Evolutionary conservation across 2,797 vertebrate genomes (phyloP).

Genomic region (Phaenicophaeus curvirostris): DNA sequence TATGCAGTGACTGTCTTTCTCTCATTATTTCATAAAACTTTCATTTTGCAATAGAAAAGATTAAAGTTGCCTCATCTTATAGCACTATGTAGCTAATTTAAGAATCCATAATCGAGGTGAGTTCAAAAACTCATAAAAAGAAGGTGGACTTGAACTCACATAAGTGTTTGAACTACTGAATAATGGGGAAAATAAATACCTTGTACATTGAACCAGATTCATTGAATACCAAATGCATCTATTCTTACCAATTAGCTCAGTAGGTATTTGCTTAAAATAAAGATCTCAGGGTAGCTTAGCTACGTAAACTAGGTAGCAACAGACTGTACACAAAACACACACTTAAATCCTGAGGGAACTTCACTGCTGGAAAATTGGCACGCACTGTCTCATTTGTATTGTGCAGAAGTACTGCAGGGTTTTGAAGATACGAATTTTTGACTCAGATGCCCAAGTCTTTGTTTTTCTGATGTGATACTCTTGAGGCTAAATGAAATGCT

Average conservation of each 20-base stretch:
- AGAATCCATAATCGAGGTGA: background rate
- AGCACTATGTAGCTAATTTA: background rate
- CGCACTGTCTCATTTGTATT: background rate
- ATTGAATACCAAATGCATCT: background rate
- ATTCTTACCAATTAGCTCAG: background rate
- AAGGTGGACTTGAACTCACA: background rate
- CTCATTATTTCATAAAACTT: background rate
- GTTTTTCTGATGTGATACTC: conserved; percentile 11
- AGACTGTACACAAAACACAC: conserved; percentile 35
- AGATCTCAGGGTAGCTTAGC: background rate
- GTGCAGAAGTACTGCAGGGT: background rate
- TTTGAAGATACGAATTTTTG: background rate
- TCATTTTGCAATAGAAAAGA: background rate
- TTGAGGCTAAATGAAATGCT: background rate
- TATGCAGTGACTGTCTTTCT: background rate
- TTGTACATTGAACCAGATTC: background rate
- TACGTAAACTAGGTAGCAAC: background rate
- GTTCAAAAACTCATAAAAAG: background rate
- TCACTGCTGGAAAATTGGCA: conserved; percentile 8
- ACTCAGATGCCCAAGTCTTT: background rate
- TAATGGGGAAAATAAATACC: background rate
- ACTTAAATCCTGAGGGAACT: conserved; percentile 15
- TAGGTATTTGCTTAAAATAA: background rate
- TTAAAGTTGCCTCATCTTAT: background rate
- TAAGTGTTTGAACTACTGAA: background rate